Evolutionary conservation across 2,888 invertebrate species (phyloP), one percentile per base, ranked within the genome.

Genomic region (Caenorhabditis auriculariae): DNA sequence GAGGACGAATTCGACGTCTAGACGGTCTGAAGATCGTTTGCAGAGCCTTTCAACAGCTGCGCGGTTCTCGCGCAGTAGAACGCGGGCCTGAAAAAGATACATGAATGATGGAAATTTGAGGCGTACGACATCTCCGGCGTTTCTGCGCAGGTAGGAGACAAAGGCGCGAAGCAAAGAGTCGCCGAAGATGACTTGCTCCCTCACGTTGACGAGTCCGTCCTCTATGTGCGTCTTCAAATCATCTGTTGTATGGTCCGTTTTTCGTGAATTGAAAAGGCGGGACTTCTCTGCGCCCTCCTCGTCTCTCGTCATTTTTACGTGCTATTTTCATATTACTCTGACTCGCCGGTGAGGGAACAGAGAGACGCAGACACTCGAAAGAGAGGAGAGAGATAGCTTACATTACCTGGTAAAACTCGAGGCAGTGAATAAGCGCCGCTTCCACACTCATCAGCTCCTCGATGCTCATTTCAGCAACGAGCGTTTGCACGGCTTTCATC

Each of bases 381-480:
- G n/a, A n/a, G n/a, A n/a, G n/a, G n/a, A n/a, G n/a, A n/a, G n/a
- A n/a, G n/a, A n/a, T n/a, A n/a, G n/a, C n/a, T n/a, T n/a, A n/a
- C n/a, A n/a, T n/a, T n/a, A n/a, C n/a, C 26, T 57, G 57, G 44
- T 54, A 61, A 21, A 61, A 61, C 12, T 61, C 61, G 9, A 61
- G 21, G 27, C 46, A 50, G 38, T 61, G 56, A 3, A 42, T n/a
- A 2, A 61, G 47, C 4, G 57, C 57, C 9, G 57, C 57, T 2
- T 61, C 61, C 4, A 61, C 38, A 0, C 57, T 44, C 5, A 19
- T 12, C 19, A 57, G 41, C 19, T 61, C 61, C 9, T 57, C 61
- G 3, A 39, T 39, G 17, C 24, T 23, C 57, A 61, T 47, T 21
- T 44, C 15, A 6, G 35, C 41, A 17, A 46, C 53, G 19, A 61